A percentile compares a stretch with the other conserved stretches of the same genome.
phyloP scores from a whole-genome alignment of 2,797 vertebrate species.

The Acrocephalus scirpaceus region DNA sequence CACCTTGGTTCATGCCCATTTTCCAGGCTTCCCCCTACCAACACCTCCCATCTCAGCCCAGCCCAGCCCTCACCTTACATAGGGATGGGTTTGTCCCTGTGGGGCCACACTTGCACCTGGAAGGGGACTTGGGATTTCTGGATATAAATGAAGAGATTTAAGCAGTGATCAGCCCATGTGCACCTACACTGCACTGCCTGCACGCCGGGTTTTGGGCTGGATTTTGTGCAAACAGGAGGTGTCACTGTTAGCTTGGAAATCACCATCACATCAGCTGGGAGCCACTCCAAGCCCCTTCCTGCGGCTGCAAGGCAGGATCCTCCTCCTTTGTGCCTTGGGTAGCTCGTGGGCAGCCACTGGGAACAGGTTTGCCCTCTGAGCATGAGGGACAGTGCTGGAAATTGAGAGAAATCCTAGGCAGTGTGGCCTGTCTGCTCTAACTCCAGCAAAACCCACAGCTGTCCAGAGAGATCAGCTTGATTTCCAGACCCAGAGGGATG shows the following conservation, averaged over 20 bases:
- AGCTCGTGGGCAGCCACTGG: neutral
- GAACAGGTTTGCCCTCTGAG: neutral
- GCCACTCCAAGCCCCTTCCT: neutral
- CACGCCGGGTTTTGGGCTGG: neutral
- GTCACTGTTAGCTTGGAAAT: constrained; percentile 47
- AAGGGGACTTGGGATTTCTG: neutral
- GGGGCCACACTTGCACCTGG: neutral
- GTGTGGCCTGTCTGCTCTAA: neutral
- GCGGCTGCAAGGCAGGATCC: neutral
- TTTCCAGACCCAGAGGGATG: neutral
- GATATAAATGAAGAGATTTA: neutral
- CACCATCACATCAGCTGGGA: neutral
- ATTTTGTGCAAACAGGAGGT: constrained; percentile 8
- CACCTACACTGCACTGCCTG: neutral
- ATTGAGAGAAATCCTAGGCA: neutral
- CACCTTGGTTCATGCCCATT: neutral
- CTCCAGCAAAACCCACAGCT: neutral
- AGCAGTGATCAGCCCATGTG: rapidly evolving
- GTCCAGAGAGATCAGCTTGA: neutral
- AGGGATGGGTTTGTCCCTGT: neutral
- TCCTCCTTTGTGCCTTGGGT: neutral
- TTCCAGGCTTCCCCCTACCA: neutral
- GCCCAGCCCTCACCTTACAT: neutral
- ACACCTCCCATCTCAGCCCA: neutral
- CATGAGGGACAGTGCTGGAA: neutral